Evolutionary conservation across 2,797 vertebrate species (phyloP).

Genomic region (Denticeps clupeoides): DNA sequence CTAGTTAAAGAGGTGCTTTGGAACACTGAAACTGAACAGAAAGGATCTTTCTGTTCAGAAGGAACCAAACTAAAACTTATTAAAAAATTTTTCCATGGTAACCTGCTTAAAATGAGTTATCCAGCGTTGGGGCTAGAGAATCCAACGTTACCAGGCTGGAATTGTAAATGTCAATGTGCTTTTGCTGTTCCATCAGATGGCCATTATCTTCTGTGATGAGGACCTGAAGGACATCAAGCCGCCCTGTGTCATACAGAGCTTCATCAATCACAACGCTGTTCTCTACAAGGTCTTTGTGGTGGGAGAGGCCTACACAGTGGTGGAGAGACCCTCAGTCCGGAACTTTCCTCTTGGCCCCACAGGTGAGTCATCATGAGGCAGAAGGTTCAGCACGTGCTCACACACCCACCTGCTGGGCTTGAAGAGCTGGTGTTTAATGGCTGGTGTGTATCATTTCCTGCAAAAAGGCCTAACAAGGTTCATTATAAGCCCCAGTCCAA

Average conservation of each 20-base stretch:
- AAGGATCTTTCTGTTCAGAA: too few species aligned
- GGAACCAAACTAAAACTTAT: too few species aligned
- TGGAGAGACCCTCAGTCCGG: conserved; percentile 90
- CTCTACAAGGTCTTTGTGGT: conserved; percentile 98
- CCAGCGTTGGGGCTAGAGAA: too few species aligned
- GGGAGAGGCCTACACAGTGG: conserved; percentile 91
- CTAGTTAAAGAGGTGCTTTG: not conserved
- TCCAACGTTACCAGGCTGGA: too few species aligned
- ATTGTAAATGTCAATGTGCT: conserved; percentile 1
- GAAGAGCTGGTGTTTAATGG: too few species aligned
- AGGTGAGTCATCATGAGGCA: conserved; percentile 66
- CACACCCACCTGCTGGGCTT: too few species aligned
- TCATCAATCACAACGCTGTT: conserved; percentile 96
- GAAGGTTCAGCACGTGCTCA: too few species aligned
- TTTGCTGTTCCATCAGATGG: conserved; percentile 66
- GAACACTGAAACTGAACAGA: not conserved
- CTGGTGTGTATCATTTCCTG: too few species aligned
- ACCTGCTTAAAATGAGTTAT: too few species aligned
- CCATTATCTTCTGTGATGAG: conserved; percentile 93
- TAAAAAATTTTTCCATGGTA: too few species aligned
- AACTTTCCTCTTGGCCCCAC: conserved; percentile 90
- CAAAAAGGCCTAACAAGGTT: too few species aligned
- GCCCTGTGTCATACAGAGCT: conserved; percentile 95
- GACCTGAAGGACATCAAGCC: conserved; percentile 83
- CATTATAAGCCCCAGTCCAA: too few species aligned